A percentile compares a stretch with the other conserved stretches of the same genome.
Conservation (phyloP, 2,888 invertebrate genomes). For the Megalurothrips usitatus region DNA sequence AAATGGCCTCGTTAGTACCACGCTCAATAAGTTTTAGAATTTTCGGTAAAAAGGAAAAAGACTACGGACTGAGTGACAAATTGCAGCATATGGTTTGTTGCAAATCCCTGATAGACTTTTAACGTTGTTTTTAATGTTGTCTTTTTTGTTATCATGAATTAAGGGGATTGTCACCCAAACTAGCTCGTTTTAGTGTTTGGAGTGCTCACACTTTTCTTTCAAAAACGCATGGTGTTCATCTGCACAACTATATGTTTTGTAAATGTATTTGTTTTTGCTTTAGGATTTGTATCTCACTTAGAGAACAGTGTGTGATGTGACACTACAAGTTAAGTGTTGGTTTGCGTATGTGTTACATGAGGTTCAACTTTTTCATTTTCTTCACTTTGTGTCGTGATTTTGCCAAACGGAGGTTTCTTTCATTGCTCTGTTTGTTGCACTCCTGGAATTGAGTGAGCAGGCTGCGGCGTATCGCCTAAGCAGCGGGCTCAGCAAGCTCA, state of each 20-base stretch:
- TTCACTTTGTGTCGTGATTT: slow-evolving; percentile 14
- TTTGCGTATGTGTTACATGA: background rate
- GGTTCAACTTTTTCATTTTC: background rate
- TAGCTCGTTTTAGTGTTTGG: background rate
- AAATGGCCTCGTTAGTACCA: background rate
- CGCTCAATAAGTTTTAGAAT: slow-evolving; percentile 1
- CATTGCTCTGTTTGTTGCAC: slow-evolving; percentile 13
- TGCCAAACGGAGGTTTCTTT: slow-evolving; percentile 4
- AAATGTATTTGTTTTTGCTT: background rate
- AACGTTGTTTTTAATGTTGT: background rate
- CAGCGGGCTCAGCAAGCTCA: background rate
- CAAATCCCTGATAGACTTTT: background rate
- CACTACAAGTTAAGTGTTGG: background rate
- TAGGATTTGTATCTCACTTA: background rate
- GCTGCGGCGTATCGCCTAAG: background rate
- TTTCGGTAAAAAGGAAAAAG: background rate
- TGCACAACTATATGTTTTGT: slow-evolving; percentile 8
- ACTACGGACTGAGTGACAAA: slow-evolving; percentile 12
- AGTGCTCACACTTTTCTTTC: background rate
- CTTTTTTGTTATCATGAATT: background rate
- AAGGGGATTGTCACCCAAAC: background rate
- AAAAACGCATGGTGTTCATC: background rate
- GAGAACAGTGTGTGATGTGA: background rate
- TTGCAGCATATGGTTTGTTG: background rate
- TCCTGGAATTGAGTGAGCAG: slow-evolving; percentile 19